phyloP scores from a whole-genome alignment of 2,113 vertebrate genomes.

The Noturus placidus region DNA sequence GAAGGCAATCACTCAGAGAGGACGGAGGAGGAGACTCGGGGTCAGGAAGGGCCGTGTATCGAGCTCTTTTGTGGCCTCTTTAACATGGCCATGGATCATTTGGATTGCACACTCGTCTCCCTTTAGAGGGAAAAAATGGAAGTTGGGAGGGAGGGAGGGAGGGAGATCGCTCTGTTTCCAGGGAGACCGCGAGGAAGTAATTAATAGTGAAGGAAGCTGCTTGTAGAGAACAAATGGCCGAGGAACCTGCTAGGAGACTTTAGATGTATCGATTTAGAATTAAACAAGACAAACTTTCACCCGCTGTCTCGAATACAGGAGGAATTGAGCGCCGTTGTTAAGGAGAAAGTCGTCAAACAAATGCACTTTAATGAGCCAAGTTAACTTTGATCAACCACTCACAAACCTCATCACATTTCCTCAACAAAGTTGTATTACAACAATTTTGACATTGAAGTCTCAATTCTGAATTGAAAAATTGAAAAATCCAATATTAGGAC shows the following conservation, averaged over 20 bases:
- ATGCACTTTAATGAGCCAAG: not conserved
- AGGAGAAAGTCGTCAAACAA: not conserved
- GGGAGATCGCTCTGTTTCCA: constrained; percentile 31
- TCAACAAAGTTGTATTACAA: not conserved
- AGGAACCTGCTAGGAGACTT: constrained; percentile 24
- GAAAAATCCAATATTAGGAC: no score
- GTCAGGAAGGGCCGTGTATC: constrained; percentile 26
- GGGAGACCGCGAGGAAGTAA: constrained; percentile 35
- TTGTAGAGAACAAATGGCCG: constrained; percentile 7
- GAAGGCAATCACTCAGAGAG: constrained; percentile 29
- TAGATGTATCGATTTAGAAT: constrained; percentile 27
- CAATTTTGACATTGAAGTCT: not conserved
- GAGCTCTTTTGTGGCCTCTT: constrained; percentile 42
- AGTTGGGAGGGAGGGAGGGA: constrained; percentile 13
- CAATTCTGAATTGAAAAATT: no score
- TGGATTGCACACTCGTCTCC: constrained; percentile 33
- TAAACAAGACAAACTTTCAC: constrained; percentile 8
- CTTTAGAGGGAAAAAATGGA: not conserved
- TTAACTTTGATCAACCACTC: not conserved
- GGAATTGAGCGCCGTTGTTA: not conserved
- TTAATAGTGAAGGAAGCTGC: constrained; percentile 30
- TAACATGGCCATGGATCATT: constrained; percentile 44
- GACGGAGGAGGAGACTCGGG: not conserved
- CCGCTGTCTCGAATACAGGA: not conserved
- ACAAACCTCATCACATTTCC: not conserved